phyloP scores from a whole-genome alignment of 2,888 invertebrate species.

The Sialis lutaria region DNA sequence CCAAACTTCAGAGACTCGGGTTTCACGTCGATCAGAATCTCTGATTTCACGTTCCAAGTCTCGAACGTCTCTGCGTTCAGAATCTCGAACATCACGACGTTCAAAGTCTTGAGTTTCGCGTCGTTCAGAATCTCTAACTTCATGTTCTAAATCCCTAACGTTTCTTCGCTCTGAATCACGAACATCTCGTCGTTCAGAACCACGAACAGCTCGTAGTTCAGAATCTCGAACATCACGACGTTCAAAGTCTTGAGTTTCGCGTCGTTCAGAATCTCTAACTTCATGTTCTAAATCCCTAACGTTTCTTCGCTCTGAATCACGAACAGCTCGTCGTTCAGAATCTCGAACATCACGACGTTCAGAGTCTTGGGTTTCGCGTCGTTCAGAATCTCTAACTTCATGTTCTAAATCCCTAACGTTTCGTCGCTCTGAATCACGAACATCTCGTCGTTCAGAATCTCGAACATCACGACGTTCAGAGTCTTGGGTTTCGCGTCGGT shows the following conservation, averaged over 20 bases:
- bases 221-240: not conserved
- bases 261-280: not conserved
- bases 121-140: not conserved
- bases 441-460: not conserved
- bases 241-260: not conserved
- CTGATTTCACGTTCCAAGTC: not conserved
- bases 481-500: not conserved
- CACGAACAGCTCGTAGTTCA: not conserved
- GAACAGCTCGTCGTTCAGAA: not conserved
- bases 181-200: not conserved
- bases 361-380: not conserved
- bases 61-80: not conserved
- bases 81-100: not conserved
- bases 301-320: not conserved
- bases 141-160: too few species aligned
- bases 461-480: not conserved
- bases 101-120: not conserved
- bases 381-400: not conserved
- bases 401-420: not conserved
- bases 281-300: not conserved
- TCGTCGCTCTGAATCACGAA: not conserved
- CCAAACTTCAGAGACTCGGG: not conserved
- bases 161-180: too few species aligned
- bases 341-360: not conserved
- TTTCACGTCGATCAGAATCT: not conserved